Base-by-base conservation (phyloP, 2,797 vertebrate species). In the Apodemus agrarius region DNA sequence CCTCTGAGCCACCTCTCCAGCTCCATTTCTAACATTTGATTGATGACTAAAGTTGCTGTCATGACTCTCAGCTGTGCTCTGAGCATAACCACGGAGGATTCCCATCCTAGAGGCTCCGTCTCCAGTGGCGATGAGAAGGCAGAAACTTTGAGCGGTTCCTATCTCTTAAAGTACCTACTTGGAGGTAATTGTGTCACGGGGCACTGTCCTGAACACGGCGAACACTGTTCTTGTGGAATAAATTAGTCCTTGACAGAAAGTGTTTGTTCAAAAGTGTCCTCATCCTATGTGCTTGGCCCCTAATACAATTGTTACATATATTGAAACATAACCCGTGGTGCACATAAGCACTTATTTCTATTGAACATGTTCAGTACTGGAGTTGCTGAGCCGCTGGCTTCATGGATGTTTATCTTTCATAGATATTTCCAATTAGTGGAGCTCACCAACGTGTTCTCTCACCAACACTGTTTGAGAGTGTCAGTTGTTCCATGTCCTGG, bases 281-380 rank as follows among this genome's bases (percentile, higher is more conserved):
- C 12, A 40, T 8, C n/a, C 24, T 17, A 74, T 21, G 21, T 16
- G 3, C 5, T 34, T 24, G 57, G 54, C 17, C 37, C 37, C 75
- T 59, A 61, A 43, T 13, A 26, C 17, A 69, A 31, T 34, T 87
- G 49, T 54, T 57, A 24, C 49, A 24, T 92, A 92, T 24, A 72
- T 72, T 95, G 93, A 85, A 92, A 81, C 6, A 57, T 75, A 87
- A 13, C 24, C 91, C 88, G 86, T 61, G 49, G 76, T 80, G n/a
- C 26, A 91, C 29, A 52, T 43, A 6, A 89, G 59, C 46, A 57
- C 46, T 88, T 61, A 85, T 59, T 93, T 93, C 74, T 96, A 14
- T 54, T 61, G 78, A 24, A 8, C 14, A 74, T 72, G n/a, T 86
- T 88, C 11, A 57, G 57, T 90, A 81, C 34, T 90, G 37, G 74